A percentile compares a stretch with the other conserved stretches of the same genome.
Conservation (phyloP, 2,113 vertebrate species). For the Piprites chloris region DNA sequence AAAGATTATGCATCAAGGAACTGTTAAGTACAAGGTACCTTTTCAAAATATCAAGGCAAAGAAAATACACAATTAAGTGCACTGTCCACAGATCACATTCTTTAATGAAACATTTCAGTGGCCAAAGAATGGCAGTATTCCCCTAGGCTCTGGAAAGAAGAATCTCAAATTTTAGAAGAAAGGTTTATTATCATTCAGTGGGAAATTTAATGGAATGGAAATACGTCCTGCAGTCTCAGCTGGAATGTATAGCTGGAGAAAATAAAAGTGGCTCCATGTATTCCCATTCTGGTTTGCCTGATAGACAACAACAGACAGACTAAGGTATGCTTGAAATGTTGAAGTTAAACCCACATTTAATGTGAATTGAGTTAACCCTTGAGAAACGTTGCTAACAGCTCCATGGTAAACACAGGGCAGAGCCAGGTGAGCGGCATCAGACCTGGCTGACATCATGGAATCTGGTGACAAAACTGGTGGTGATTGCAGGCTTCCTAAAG, state of each 20-base stretch:
- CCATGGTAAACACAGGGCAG: background rate
- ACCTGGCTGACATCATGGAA: background rate
- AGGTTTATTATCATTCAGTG: background rate
- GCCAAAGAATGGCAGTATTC: background rate
- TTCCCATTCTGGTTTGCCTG: background rate
- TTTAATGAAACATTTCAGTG: background rate
- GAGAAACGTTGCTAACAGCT: background rate
- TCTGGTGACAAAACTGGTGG: background rate
- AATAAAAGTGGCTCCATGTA: background rate
- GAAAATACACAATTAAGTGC: background rate
- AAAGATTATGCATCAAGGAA: background rate
- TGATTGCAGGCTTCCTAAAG: background rate
- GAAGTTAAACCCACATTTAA: background rate
- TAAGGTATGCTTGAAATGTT: background rate
- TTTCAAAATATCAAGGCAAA: background rate
- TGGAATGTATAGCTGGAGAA: background rate
- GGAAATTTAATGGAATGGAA: background rate
- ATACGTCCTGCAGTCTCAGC: background rate
- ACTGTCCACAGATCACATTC: background rate
- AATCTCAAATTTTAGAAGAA: background rate
- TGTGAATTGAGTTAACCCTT: background rate
- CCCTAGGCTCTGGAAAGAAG: background rate
- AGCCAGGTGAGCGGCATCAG: background rate
- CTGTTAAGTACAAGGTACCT: background rate
- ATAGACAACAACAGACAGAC: background rate